Percentiles rank a stretch among this genome's conserved stretches.
These are phyloP conservation scores for Drosophila leonis DNA, from an alignment of 2,888 invertebrate species.

Conservation along the genomic window DNA sequence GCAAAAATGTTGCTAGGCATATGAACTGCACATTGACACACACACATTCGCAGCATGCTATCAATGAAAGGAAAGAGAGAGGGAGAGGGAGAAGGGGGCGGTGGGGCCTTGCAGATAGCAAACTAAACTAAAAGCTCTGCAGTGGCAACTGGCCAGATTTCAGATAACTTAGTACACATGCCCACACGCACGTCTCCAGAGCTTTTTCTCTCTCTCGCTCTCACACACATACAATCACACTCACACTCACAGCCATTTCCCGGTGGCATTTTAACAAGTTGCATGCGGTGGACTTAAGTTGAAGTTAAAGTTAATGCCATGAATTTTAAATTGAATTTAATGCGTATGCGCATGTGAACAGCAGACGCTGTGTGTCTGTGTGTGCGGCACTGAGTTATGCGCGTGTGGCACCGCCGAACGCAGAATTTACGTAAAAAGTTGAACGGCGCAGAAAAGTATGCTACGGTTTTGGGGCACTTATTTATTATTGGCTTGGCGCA, in stretches of 20 bases:
- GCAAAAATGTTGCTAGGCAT: conserved; percentile 58
- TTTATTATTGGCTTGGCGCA: conserved; percentile 72
- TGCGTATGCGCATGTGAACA: conserved; percentile 59
- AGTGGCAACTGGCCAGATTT: conserved; percentile 58
- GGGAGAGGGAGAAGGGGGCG: background rate
- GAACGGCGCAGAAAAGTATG: conserved; percentile 68
- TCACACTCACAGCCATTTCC: conserved; percentile 8
- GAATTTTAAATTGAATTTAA: conserved; percentile 81
- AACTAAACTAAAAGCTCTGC: conserved; percentile 75
- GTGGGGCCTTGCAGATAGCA: conserved; percentile 40
- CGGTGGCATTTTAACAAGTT: conserved; percentile 70
- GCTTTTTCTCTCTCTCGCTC: too few species aligned
- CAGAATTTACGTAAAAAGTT: conserved; percentile 73
- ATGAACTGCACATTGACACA: conserved; percentile 39
- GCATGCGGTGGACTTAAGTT: conserved; percentile 78
- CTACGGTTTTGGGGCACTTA: conserved; percentile 72
- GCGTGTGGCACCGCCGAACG: conserved; percentile 41
- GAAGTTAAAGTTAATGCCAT: conserved; percentile 80
- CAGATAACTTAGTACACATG: conserved; percentile 53
- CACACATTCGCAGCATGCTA: conserved; percentile 1
- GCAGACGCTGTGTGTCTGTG: conserved; percentile 10
- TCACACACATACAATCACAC: background rate
- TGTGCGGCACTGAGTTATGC: conserved; percentile 26
- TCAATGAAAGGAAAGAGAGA: background rate
- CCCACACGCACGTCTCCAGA: background rate